phyloP scores from a whole-genome alignment of 2,797 vertebrate genomes.

The Rhadinocentrus ornatus region DNA sequence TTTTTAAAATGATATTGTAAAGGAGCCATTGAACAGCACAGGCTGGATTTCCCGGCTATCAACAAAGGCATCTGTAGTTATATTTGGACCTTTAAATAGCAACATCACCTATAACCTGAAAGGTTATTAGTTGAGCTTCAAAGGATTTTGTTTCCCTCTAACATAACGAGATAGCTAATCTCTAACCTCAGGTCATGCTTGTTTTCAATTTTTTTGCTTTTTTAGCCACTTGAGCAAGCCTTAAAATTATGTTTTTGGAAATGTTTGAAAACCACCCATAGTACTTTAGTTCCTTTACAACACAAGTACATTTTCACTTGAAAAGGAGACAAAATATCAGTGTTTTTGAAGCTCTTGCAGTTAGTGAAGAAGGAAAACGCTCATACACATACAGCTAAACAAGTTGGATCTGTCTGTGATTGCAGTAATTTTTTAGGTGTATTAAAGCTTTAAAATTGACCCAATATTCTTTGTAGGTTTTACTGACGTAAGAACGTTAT shows the following conservation, averaged over 20 bases:
- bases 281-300: background rate
- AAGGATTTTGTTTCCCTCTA: conserved; percentile 11
- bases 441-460: no score
- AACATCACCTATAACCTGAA: conserved; percentile 5
- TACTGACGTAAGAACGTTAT: no score
- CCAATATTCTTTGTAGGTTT: no score
- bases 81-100: conserved; percentile 25
- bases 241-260: background rate
- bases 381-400: no score
- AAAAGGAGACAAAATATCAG: no score
- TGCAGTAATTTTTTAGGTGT: no score
- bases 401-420: no score
- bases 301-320: no score
- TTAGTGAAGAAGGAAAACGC: no score
- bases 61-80: background rate
- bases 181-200: conserved; percentile 5
- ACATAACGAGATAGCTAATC: conserved; percentile 27
- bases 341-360: no score
- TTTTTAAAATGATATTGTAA: background rate
- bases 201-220: conserved; percentile 8
- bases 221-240: background rate
- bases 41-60: background rate
- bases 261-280: background rate
- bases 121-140: conserved; percentile 46
- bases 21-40: background rate